Evolutionary conservation across 2,797 vertebrate genomes (phyloP), one percentile per base, ranked within the genome.

Genomic region (Brotogeris chrysoptera): DNA sequence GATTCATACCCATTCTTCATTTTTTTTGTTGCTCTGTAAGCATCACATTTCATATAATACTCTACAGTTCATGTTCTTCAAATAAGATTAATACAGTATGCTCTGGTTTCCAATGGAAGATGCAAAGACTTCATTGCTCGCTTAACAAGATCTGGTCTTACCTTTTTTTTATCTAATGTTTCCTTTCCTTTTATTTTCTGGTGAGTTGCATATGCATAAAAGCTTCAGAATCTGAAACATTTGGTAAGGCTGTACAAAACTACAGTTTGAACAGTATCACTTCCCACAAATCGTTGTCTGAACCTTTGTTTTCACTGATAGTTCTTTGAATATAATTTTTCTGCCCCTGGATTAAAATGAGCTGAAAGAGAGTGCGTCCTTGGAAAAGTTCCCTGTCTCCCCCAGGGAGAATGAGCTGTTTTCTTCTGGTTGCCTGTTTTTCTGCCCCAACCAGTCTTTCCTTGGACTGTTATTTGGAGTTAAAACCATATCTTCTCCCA

Each of bases 281-380:
- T 91, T 85, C n/a, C 16, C n/a, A 47, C 63, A 76, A 88, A 61
- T 63, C 80, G 11, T 73, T 94, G 65, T 72, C 76, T 90, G 43
- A 93, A 91, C 19, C 15, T 34, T 79, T 73, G 18, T 47, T 97
- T 92, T 92, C 76, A 87, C 66, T 93, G 53, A 53, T 91, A 95
- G 79, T 92, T 95, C 93, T 95, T 94, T 85, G 65, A 69, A 85
- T 79, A 74, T 70, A 47, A 16, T 71, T 92, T 95, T 95, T 95
- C 61, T 92, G 47, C 30, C 55, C 11, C 24, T 60, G 87, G 68
- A 92, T 81, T 94, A 80, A 95, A 94, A 96, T 74, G 13, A 39
- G 9, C 20, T 85, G 21, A 61, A 95, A 86, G 20, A 89, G 7
- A 59, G 6, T 36, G 16, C 28, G 91, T 49, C 71, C 44, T 91